A percentile compares a stretch with the other conserved stretches of the same genome.
phyloP scores from a whole-genome alignment of 2,797 vertebrate genomes.

The Dendrocincla tyrannina region DNA sequence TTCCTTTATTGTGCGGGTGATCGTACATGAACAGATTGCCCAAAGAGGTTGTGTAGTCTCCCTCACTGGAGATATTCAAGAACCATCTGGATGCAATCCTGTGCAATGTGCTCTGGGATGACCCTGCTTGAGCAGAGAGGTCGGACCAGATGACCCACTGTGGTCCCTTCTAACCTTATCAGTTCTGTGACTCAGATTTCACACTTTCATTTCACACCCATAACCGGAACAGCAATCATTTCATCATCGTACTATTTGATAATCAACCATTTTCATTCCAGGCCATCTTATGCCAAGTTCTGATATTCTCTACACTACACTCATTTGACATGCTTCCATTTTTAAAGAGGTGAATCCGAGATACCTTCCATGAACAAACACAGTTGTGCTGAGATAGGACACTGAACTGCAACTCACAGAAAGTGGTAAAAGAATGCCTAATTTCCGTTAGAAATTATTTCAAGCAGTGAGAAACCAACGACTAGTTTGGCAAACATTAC shows the following conservation, averaged over 20 bases:
- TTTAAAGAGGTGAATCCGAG: background rate
- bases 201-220: background rate
- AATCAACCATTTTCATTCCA: background rate
- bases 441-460: background rate
- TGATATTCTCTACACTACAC: background rate
- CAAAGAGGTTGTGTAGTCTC: background rate
- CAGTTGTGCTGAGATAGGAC: background rate
- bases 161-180: background rate
- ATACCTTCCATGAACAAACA: background rate
- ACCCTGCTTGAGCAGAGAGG: background rate
- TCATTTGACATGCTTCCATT: background rate
- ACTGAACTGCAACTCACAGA: background rate
- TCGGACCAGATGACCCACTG: background rate
- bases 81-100: background rate
- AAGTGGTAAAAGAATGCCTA: background rate
- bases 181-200: background rate
- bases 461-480: background rate
- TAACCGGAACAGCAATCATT: background rate
- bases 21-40: rapidly evolving
- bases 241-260: background rate
- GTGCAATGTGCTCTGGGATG: background rate
- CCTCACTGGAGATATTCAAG: background rate
- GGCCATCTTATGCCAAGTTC: background rate
- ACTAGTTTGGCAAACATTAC: background rate
- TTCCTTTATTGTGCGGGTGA: background rate